Base-by-base conservation (phyloP, 2,113 vertebrate genomes). In the Ranitomeya variabilis region DNA sequence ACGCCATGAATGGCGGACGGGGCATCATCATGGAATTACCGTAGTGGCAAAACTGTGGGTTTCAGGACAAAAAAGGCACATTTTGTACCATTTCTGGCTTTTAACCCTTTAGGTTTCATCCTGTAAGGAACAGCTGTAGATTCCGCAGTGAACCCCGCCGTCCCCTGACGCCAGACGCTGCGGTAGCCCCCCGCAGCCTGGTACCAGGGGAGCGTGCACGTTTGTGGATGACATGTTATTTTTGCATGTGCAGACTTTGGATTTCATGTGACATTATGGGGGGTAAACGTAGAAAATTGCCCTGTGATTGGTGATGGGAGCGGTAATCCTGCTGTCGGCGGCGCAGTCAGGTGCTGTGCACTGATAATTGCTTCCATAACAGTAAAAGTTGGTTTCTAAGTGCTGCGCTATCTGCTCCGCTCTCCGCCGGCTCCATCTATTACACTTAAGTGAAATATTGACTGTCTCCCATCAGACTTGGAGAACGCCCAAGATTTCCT, bases 381-480 rank as follows among this genome's bases (percentile, higher is more conserved):
- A 55, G 77, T 23, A 4, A 60, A 80, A 16, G 78, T 59, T 80
- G 1, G n/a, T 26, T 80, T 23, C 14, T 82, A 64, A 83, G 80
- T 83, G 80, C 80, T 66, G 59, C 62, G 80, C 62, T 45, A 16
- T 60, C 51, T 51, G 15, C 81, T 31, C 4, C 64, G 31, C 37
- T 54, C 45, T 52, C 80, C 59, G 7, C 79, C 0, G 11, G 80
- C 82, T 83, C 45, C 67, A 31, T 80, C 60, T 79, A 54, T 80
- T 67, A 52, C 52, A 66, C 76, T 66, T 79, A 80, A 77, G 74
- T 79, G 85, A 86, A 86, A 87, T 80, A 80, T 87, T 80, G 86
- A 80, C 45, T 54, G n/a, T 80, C n/a, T 52, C 54, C 77, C 76
- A 21, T 87, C 60, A 21, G 51, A 57, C n/a, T 57, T 80, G 77